Evolutionary conservation across 2,113 vertebrate species (phyloP).

Genomic region (Pluvianellus socialis): DNA sequence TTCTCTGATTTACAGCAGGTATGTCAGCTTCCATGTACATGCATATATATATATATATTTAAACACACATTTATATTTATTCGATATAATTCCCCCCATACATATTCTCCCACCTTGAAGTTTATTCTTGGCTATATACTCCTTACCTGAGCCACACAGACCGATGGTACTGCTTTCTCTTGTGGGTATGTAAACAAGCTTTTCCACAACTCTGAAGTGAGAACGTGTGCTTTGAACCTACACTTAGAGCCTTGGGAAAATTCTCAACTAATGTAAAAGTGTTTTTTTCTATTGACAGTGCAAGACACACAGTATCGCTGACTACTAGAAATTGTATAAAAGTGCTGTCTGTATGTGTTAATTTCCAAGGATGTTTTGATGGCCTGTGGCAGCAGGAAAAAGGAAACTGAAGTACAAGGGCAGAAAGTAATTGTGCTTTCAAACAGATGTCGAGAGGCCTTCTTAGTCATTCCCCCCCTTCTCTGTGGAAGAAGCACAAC

Average conservation of each 20-base stretch:
- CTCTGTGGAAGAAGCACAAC: not conserved
- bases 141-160: not conserved
- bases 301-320: not conserved
- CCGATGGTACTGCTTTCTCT: not conserved
- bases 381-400: not conserved
- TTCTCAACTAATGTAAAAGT: not conserved
- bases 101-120: not conserved
- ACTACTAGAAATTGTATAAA: not conserved
- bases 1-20: not conserved
- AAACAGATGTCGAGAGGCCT: not conserved
- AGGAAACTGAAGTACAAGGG: not conserved
- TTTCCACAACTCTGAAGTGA: not conserved
- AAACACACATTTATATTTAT: accelerated
- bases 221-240: not conserved
- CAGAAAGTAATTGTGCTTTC: not conserved
- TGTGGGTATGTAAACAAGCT: not conserved
- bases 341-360: too few species aligned
- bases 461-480: accelerated
- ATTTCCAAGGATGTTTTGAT: not conserved
- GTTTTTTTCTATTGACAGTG: not conserved
- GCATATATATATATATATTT: not conserved
- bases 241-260: not conserved
- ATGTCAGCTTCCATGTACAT: not conserved
- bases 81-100: too few species aligned
- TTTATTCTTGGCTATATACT: not conserved